Percentiles rank a stretch among this genome's conserved stretches.
phyloP scores from a whole-genome alignment of 2,888 invertebrate genomes.

The Maniola hyperantus region DNA sequence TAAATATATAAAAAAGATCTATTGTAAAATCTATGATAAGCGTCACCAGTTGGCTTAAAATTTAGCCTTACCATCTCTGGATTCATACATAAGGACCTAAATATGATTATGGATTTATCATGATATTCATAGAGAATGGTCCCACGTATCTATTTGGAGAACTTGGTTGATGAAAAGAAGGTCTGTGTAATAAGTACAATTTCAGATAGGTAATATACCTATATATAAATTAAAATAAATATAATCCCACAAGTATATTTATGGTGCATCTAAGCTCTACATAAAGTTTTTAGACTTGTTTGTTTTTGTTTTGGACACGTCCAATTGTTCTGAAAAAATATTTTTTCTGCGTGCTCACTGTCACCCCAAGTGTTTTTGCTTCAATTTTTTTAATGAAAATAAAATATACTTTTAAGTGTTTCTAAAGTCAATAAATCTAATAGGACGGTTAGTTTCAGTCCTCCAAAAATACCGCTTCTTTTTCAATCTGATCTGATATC shows the following conservation, averaged over 20 bases:
- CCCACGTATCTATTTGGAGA: slow-evolving; percentile 72
- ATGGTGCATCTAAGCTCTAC: too few species aligned
- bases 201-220: too few species aligned
- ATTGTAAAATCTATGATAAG: slow-evolving; percentile 75
- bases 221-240: too few species aligned
- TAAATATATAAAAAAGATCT: slow-evolving; percentile 75
- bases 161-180: slow-evolving; percentile 54
- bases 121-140: slow-evolving; percentile 79
- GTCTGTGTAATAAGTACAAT: background rate
- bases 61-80: slow-evolving; percentile 68
- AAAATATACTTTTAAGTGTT: background rate
- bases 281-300: too few species aligned
- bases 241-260: too few species aligned
- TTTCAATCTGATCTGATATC: slow-evolving; percentile 40
- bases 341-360: too few species aligned
- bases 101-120: slow-evolving; percentile 73
- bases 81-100: slow-evolving; percentile 64
- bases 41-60: slow-evolving; percentile 74
- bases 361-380: too few species aligned
- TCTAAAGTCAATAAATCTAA: slow-evolving; percentile 52
- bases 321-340: too few species aligned
- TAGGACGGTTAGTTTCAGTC: slow-evolving; percentile 71
- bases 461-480: slow-evolving; percentile 45
- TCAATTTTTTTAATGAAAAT: too few species aligned
- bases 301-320: too few species aligned